phyloP scores from a whole-genome alignment of 1,140 invertebrate genomes.

The Cherax destructor region DNA sequence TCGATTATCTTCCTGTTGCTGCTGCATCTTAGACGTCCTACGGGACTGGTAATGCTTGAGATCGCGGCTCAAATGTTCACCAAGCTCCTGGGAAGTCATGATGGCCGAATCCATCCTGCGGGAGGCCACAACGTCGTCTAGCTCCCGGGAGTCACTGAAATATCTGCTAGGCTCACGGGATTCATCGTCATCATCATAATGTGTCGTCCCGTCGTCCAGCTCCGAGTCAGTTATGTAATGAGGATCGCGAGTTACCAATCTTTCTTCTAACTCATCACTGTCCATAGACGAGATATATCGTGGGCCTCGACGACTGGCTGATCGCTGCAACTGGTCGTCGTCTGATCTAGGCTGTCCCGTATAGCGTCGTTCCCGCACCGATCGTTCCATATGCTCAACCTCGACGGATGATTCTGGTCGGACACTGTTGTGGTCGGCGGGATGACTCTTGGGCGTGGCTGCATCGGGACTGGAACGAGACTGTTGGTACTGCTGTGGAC shows the following conservation, averaged over 20 bases:
- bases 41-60: constrained; percentile 63
- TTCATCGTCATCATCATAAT: constrained; percentile 63
- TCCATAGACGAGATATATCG: constrained; percentile 48
- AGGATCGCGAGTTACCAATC: background rate
- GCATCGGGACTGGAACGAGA: background rate
- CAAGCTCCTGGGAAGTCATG: constrained; percentile 66
- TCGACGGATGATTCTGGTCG: constrained; percentile 23
- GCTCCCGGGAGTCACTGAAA: constrained; percentile 63
- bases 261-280: constrained; percentile 49
- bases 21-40: background rate
- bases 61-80: constrained; percentile 68
- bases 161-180: constrained; percentile 55
- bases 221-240: constrained; percentile 64
- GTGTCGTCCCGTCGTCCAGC: constrained; percentile 59
- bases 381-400: constrained; percentile 3
- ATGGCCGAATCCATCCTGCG: constrained; percentile 12
- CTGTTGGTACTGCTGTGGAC: constrained; percentile 37
- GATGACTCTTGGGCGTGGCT: background rate
- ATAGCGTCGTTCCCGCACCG: constrained; percentile 38
- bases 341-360: constrained; percentile 25
- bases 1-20: constrained; percentile 1
- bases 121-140: constrained; percentile 49
- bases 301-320: constrained; percentile 1
- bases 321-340: background rate
- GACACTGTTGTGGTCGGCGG: constrained; percentile 16